phyloP scores from a whole-genome alignment of 2,797 vertebrate genomes.

The Paedocypris micromegethes region DNA sequence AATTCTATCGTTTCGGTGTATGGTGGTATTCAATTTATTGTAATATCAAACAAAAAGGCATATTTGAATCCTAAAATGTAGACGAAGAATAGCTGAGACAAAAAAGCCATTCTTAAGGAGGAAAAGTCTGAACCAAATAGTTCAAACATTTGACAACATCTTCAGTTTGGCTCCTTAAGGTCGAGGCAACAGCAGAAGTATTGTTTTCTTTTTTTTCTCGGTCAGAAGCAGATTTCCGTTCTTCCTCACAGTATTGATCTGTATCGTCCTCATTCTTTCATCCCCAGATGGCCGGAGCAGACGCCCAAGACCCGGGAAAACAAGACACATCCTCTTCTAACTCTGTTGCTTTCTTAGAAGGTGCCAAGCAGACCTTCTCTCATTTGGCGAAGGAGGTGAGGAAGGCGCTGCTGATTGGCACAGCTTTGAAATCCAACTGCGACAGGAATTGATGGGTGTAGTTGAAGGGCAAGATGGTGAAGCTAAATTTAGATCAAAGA shows the following conservation, averaged over 20 bases:
- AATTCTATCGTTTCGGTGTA: too few species aligned
- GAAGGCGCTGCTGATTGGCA: conserved; percentile 44
- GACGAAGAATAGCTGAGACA: too few species aligned
- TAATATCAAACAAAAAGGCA: too few species aligned
- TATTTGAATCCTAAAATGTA: too few species aligned
- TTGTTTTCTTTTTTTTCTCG: conserved; percentile 2
- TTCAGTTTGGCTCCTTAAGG: conserved; percentile 4
- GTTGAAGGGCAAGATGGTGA: conserved; percentile 54
- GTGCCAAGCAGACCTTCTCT: conserved; percentile 38
- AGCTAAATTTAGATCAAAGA: conserved; percentile 65
- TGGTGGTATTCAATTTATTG: too few species aligned
- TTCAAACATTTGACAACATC: conserved; percentile 23
- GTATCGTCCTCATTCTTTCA: conserved; percentile 36
- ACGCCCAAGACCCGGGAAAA: conserved; percentile 44
- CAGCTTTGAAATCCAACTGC: conserved; percentile 42
- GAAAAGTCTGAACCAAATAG: conserved; percentile 23
- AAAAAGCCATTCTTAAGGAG: not conserved
- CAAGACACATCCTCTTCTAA: conserved; percentile 36
- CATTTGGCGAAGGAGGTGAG: conserved; percentile 31
- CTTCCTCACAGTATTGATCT: conserved; percentile 36
- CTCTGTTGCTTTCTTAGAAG: conserved; percentile 31
- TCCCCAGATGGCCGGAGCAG: conserved; percentile 59
- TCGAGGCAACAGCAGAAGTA: conserved; percentile 30
- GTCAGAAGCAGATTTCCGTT: conserved; percentile 39
- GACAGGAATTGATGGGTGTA: conserved; percentile 33